phyloP scores from a whole-genome alignment of 2,113 vertebrate species.

The Rhadina sibilatrix region DNA sequence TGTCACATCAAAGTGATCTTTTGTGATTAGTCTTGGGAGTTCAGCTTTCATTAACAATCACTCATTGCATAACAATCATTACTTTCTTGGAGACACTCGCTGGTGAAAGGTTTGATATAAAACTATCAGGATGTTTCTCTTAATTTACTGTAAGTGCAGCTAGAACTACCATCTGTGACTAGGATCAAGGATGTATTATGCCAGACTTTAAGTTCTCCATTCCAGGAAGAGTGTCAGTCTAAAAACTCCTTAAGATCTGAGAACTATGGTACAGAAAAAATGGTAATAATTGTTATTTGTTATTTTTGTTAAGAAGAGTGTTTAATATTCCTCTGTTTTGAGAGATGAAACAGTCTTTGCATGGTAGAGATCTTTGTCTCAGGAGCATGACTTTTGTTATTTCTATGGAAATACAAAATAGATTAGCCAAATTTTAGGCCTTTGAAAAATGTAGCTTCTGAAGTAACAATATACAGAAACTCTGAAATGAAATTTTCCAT shows the following conservation, averaged over 20 bases:
- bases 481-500: background rate
- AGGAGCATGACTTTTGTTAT: background rate
- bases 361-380: background rate
- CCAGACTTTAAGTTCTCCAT: background rate
- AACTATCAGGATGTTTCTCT: background rate
- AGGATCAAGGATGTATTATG: background rate
- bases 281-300: background rate
- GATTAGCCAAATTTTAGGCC: background rate
- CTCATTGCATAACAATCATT: background rate
- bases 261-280: background rate
- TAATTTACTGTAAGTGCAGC: background rate
- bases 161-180: background rate
- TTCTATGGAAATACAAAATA: background rate
- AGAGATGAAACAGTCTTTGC: background rate
- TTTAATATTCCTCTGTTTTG: background rate
- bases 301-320: background rate
- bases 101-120: background rate
- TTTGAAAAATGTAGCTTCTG: background rate
- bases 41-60: background rate
- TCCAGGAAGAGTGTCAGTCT: background rate
- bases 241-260: background rate
- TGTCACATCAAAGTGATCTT: background rate
- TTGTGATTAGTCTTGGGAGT: background rate
- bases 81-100: background rate
- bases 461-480: background rate